These are phyloP conservation scores for Zophobas morio DNA, from an alignment of 1,140 invertebrate species.

Conservation along the genomic window DNA sequence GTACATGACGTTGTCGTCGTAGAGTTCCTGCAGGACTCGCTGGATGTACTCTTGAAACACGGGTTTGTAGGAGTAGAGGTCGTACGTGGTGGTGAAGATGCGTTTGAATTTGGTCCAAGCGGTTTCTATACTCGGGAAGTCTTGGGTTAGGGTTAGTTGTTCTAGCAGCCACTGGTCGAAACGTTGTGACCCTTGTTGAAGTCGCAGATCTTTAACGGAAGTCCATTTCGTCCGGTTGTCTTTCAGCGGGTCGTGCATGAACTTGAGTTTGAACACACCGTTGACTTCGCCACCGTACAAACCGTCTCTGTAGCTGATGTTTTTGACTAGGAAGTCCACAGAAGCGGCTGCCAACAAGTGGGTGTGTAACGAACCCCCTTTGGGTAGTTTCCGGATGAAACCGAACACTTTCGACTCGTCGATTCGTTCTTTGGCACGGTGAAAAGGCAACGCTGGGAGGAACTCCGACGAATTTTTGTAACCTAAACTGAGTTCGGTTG, in stretches of 20 bases:
- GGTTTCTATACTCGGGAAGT: constrained; percentile 75
- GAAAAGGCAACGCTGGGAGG: constrained; percentile 56
- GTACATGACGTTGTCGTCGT: constrained; percentile 86
- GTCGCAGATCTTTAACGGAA: constrained; percentile 69
- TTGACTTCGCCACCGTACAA: constrained; percentile 77
- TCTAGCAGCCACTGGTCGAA: constrained; percentile 75
- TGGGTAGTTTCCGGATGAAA: constrained; percentile 80
- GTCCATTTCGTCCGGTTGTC: constrained; percentile 71
- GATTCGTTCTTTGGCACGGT: constrained; percentile 52
- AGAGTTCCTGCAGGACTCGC: constrained; percentile 78
- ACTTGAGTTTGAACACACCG: constrained; percentile 64
- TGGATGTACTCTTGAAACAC: constrained; percentile 82
- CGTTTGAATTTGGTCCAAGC: constrained; percentile 80
- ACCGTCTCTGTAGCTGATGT: constrained; percentile 71
- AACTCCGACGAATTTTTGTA: constrained; percentile 54
- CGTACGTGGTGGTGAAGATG: constrained; percentile 75
- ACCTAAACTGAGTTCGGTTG: constrained; percentile 68
- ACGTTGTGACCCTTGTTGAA: not conserved
- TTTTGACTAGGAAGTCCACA: constrained; percentile 77
- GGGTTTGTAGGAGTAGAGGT: constrained; percentile 79
- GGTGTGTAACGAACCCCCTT: constrained; percentile 81
- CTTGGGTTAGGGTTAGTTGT: constrained; percentile 78
- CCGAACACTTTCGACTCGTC: constrained; percentile 78
- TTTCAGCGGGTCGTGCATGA: constrained; percentile 61
- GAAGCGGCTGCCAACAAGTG: constrained; percentile 80